Base-by-base conservation (phyloP, 1,140 invertebrate genomes). In the Sycophaga agraensis region DNA sequence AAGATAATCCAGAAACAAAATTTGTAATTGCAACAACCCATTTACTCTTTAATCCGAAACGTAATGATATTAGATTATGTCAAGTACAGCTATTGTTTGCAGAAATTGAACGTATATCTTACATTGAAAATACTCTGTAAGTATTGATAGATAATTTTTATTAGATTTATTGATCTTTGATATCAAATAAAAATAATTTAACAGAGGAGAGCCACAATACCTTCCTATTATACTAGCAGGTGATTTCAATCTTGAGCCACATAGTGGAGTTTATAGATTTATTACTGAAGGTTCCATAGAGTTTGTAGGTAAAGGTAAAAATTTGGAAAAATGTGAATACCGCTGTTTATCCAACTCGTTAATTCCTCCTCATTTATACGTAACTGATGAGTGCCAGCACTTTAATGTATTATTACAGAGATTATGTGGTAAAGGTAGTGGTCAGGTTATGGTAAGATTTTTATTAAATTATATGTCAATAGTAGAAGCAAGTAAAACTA, bases 1-100 rank as follows among this genome's bases (percentile, higher is more conserved):
- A 81, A 61, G 64, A 70, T 1, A 68, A 73, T 48, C 82, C 81
- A 2, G 48, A 74, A 1, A 78, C 76, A 6, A 78, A 87, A 19
- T 75, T 94, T 48, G 84, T 92, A 24, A 84, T 98, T 0, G 93
- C 92, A 5, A 98, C 93, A 4, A 98, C 96, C 0, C 96, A 98
- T 82, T 81, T 98, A n/a, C 79, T 98, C 6, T 98, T 91, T 73
- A 98, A 98, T 83, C 93, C 93, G 0, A 88, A 82, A 68, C 79
- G 96, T 24, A 87, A 90, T 21, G 95, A 98, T 77, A 86, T 97
- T 0, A 87, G 94, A 70, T 80, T 97, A 16, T 94, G 92, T 0
- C 96, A 98, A 78, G 80, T 86, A 19, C 86, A 90, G 70, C 70
- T 93, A 37, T 76, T 97, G 4, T 78, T 97, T 14, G 86, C 90